A percentile compares a stretch with the other conserved stretches of the same genome.
phyloP scores from a whole-genome alignment of 2,888 invertebrate species.

The Hedychridium roseum region DNA sequence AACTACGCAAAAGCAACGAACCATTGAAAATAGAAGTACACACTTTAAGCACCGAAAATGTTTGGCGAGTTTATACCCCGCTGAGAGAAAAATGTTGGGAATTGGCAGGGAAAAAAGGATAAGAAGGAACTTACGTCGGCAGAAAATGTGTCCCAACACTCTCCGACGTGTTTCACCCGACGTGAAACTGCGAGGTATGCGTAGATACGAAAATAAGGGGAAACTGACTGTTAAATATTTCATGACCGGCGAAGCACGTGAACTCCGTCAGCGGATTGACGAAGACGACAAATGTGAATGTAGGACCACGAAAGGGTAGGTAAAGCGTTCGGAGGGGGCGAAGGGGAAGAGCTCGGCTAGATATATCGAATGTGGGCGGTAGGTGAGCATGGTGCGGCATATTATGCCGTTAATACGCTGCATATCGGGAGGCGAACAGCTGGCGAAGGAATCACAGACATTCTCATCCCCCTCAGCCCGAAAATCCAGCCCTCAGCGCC shows the following conservation, averaged over 20 bases:
- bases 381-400: slow-evolving; percentile 53
- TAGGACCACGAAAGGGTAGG: slow-evolving; percentile 6
- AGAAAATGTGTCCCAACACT: background rate
- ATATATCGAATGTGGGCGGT: slow-evolving; percentile 47
- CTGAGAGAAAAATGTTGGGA: background rate
- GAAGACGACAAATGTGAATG: slow-evolving; percentile 25
- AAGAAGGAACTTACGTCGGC: background rate
- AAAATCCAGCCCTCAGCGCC: slow-evolving; percentile 4
- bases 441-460: slow-evolving; percentile 54
- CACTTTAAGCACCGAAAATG: background rate
- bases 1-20: too few species aligned
- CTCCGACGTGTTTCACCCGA: too few species aligned
- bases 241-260: slow-evolving; percentile 49
- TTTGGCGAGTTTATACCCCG: background rate
- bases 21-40: too few species aligned
- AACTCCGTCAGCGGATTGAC: slow-evolving; percentile 43
- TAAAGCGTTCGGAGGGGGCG: slow-evolving; percentile 1
- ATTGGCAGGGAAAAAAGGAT: background rate
- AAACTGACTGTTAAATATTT: slow-evolving; percentile 53
- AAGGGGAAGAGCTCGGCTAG: slow-evolving; percentile 32
- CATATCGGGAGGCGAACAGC: slow-evolving; percentile 55
- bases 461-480: slow-evolving; percentile 18
- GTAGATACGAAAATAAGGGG: slow-evolving; percentile 27
- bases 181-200: slow-evolving; percentile 1
- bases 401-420: slow-evolving; percentile 58